Evolutionary conservation across 1,140 invertebrate species (phyloP).

Genomic region (Brachionus sp.): DNA sequence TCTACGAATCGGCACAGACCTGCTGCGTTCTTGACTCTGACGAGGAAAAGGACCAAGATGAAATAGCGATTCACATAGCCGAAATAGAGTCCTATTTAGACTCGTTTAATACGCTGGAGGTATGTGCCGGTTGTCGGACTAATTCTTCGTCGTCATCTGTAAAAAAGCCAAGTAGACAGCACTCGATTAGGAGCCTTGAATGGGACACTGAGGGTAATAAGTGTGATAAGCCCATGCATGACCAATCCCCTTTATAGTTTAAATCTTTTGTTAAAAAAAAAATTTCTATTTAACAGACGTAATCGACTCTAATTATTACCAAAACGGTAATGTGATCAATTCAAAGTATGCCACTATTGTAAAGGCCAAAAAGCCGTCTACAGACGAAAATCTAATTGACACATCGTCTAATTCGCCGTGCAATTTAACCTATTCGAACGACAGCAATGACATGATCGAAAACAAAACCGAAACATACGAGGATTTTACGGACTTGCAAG

Average conservation of each 20-base stretch:
- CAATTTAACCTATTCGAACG: constrained; percentile 24
- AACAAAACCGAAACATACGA: background rate
- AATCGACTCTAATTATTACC: constrained; percentile 15
- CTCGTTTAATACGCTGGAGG: background rate
- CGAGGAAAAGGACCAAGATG: background rate
- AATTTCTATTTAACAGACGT: too few species aligned
- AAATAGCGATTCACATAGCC: background rate
- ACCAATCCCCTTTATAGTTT: background rate
- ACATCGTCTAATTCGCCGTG: background rate
- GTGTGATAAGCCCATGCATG: background rate
- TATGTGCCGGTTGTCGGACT: background rate
- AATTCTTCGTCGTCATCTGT: background rate
- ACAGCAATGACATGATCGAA: background rate
- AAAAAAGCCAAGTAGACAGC: background rate
- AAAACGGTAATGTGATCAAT: background rate
- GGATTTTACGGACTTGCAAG: constrained; percentile 27
- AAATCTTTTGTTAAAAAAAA: background rate
- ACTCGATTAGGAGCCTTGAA: constrained; percentile 7
- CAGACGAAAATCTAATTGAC: background rate
- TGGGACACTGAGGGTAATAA: constrained; percentile 20
- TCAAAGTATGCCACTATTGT: background rate
- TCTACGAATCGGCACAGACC: background rate
- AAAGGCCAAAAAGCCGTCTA: background rate
- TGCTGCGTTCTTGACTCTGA: background rate
- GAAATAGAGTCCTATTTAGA: background rate